A percentile compares a stretch with the other conserved stretches of the same genome.
These are phyloP conservation scores for Lepidocolaptes lacrymiger DNA, from an alignment of 2,797 vertebrate species.

Conservation along the genomic window DNA sequence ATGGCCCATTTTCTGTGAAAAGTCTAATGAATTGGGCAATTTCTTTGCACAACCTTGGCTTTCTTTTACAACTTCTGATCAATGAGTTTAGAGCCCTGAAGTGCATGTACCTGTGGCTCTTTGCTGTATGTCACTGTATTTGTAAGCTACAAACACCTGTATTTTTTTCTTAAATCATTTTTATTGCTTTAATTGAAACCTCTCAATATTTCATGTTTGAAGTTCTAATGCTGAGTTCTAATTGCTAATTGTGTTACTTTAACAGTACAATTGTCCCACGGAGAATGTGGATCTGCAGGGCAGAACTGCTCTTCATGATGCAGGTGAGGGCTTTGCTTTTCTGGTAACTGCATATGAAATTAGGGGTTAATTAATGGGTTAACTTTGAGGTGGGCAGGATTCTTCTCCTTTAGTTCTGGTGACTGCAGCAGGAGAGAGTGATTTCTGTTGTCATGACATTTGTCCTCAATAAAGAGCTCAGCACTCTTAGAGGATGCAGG, in stretches of 20 bases:
- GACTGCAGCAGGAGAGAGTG: background rate
- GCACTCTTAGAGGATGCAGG: background rate
- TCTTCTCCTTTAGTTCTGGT: background rate
- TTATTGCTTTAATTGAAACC: background rate
- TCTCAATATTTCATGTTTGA: background rate
- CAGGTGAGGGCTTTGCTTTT: slow-evolving; percentile 77
- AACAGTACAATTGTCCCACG: slow-evolving; percentile 93
- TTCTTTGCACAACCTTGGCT: background rate
- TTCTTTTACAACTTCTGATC: background rate
- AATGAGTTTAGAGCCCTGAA: background rate
- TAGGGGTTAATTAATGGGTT: background rate
- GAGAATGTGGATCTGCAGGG: slow-evolving; percentile 94
- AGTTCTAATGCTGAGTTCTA: background rate
- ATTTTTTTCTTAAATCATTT: background rate
- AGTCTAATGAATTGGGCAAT: background rate
- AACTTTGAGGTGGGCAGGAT: background rate
- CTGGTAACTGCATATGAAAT: background rate
- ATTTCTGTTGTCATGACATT: background rate
- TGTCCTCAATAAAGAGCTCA: background rate
- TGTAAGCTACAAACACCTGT: background rate
- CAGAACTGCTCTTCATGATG: slow-evolving; percentile 93
- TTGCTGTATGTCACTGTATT: background rate
- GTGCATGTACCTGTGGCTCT: too few species aligned
- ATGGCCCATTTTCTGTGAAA: background rate
- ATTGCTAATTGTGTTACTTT: background rate